phyloP scores from a whole-genome alignment of 2,113 vertebrate species.

The Condylura cristata region DNA sequence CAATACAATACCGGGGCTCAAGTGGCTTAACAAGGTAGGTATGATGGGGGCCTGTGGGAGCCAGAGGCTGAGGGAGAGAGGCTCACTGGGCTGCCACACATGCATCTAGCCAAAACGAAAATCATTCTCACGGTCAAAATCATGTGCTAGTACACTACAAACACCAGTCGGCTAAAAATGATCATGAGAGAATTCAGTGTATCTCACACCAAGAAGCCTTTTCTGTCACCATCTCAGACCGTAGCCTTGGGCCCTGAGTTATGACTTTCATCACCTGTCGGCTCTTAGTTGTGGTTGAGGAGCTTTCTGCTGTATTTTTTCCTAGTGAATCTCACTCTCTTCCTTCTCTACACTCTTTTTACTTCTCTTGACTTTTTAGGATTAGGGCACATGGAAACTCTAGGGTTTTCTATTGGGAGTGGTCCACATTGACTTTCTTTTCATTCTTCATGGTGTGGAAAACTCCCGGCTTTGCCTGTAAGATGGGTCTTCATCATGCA shows the following conservation, averaged over 20 bases:
- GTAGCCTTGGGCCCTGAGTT: neutral
- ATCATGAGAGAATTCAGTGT: neutral
- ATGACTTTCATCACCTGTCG: neutral
- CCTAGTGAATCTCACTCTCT: neutral
- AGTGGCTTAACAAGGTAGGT: conserved; percentile 97
- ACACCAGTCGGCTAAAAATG: neutral
- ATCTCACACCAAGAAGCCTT: neutral
- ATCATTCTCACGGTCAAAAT: neutral
- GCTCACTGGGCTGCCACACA: neutral
- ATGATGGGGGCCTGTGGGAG: fast-evolving
- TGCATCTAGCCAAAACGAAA: too few species aligned
- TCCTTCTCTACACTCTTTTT: neutral
- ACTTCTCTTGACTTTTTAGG: neutral
- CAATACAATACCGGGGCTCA: conserved; percentile 94
- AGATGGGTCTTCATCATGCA: neutral
- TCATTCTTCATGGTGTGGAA: neutral
- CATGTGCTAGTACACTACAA: neutral
- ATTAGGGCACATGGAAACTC: neutral
- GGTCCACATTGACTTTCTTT: neutral
- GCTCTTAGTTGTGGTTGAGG: neutral
- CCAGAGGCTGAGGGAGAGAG: fast-evolving
- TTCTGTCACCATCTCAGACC: neutral
- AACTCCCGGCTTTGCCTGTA: neutral
- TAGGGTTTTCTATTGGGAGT: neutral
- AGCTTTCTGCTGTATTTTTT: neutral